phyloP scores from a whole-genome alignment of 2,797 vertebrate genomes.

The Coregonus ussuriensis region DNA sequence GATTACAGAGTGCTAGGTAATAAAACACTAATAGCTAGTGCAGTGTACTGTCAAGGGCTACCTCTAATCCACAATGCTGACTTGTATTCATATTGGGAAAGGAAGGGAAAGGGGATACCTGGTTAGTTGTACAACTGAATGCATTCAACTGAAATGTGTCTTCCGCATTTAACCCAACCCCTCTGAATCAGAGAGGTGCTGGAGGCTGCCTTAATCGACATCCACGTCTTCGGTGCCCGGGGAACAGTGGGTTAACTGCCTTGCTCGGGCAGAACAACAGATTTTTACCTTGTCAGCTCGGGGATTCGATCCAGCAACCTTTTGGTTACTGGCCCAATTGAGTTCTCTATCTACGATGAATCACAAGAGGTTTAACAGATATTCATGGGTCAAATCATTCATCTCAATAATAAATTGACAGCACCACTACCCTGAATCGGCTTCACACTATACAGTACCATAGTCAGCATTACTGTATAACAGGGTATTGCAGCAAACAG shows the following conservation, averaged over 20 bases:
- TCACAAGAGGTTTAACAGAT: neutral
- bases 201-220: too few relatives aligned
- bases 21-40: neutral
- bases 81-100: neutral
- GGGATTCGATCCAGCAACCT: too few relatives aligned
- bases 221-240: too few relatives aligned
- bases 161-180: too few relatives aligned
- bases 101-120: too few relatives aligned
- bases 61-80: neutral
- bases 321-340: too few relatives aligned
- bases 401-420: neutral
- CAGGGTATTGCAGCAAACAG: slow-evolving; percentile 9
- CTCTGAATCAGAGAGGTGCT: too few relatives aligned
- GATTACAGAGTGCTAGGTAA: neutral
- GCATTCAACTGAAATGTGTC: too few relatives aligned
- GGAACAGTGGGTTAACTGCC: too few relatives aligned
- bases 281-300: too few relatives aligned
- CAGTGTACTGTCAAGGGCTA: neutral
- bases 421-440: slow-evolving; percentile 39
- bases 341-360: neutral
- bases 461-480: slow-evolving; percentile 48
- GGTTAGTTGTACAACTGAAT: too few relatives aligned
- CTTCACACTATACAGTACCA: slow-evolving; percentile 46
- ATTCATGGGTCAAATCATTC: neutral
- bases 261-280: too few relatives aligned